Conservation (phyloP, 2,113 vertebrate genomes). For the Trogon melanurus region DNA sequence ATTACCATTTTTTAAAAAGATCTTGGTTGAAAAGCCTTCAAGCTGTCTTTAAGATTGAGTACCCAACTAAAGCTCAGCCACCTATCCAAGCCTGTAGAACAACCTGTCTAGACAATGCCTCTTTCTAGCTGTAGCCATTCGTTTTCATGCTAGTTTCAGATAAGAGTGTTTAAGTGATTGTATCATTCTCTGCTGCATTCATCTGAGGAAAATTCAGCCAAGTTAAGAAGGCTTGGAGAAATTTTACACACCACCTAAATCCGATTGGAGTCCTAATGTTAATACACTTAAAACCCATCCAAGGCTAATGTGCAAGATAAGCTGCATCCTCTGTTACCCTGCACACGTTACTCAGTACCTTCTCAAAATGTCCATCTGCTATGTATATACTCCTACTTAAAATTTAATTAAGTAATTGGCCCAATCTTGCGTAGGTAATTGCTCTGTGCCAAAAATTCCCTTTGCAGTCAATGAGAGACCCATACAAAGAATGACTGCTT, state of each 20-base stretch:
- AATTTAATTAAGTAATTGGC: slow-evolving; percentile 58
- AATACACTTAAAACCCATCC: slow-evolving; percentile 18
- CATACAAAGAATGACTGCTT: not conserved
- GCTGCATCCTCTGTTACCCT: not conserved
- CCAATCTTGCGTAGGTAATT: slow-evolving; percentile 26
- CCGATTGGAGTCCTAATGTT: not conserved
- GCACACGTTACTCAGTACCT: slow-evolving; percentile 15
- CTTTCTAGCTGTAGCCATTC: not conserved
- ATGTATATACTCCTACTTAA: not conserved
- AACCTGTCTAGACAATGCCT: not conserved
- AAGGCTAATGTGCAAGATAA: not conserved
- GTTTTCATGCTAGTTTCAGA: not conserved
- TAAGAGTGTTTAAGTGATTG: not conserved
- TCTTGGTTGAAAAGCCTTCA: not conserved
- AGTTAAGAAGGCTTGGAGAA: not conserved
- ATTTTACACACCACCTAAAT: not conserved
- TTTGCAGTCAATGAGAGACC: slow-evolving; percentile 21
- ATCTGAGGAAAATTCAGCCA: not conserved
- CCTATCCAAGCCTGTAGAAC: not conserved
- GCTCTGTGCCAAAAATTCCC: slow-evolving; percentile 51
- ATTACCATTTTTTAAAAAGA: not conserved
- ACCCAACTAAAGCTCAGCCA: not conserved
- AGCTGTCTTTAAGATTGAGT: not conserved
- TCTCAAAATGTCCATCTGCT: slow-evolving; percentile 39
- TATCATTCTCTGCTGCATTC: not conserved